Evolutionary conservation across 2,113 vertebrate genomes (phyloP).

Genomic region (Carassius auratus): DNA sequence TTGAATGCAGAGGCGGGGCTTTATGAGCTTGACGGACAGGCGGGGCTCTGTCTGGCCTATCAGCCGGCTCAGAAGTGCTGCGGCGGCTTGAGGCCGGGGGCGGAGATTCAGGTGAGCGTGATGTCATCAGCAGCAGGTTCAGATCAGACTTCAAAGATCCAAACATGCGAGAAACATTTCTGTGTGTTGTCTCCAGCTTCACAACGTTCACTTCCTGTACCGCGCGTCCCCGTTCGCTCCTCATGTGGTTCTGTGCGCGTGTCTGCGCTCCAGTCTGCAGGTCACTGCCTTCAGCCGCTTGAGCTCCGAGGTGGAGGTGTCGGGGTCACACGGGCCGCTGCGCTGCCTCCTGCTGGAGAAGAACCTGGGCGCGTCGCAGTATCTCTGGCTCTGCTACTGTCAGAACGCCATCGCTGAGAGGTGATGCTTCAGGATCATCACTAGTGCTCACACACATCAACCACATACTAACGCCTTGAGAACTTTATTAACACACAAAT

Average conservation of each 20-base stretch:
- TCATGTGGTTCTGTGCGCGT: slow-evolving; percentile 78
- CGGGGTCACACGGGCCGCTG: slow-evolving; percentile 60
- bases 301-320: slow-evolving; percentile 54
- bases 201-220: slow-evolving; percentile 81
- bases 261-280: slow-evolving; percentile 77
- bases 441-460: no score
- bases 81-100: slow-evolving; percentile 76
- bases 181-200: slow-evolving; percentile 70
- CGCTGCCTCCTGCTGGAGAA: slow-evolving; percentile 78
- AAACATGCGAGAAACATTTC: no score
- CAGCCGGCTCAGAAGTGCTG: slow-evolving; percentile 75
- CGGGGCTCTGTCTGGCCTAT: slow-evolving; percentile 49
- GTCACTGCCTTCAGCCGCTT: slow-evolving; percentile 79
- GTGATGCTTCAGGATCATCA: no score
- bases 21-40: no score
- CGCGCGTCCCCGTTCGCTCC: slow-evolving; percentile 73
- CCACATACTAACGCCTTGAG: no score
- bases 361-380: slow-evolving; percentile 73
- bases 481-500: no score
- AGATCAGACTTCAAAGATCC: no score
- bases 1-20: slow-evolving; percentile 73
- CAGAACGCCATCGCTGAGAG: slow-evolving; percentile 60
- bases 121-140: background rate
- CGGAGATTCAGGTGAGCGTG: slow-evolving; percentile 77
- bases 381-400: slow-evolving; percentile 80